A percentile compares a stretch with the other conserved stretches of the same genome.
These are phyloP conservation scores for Schizothorax lantsangensis DNA, from an alignment of 2,797 vertebrate species.

Conservation along the genomic window DNA sequence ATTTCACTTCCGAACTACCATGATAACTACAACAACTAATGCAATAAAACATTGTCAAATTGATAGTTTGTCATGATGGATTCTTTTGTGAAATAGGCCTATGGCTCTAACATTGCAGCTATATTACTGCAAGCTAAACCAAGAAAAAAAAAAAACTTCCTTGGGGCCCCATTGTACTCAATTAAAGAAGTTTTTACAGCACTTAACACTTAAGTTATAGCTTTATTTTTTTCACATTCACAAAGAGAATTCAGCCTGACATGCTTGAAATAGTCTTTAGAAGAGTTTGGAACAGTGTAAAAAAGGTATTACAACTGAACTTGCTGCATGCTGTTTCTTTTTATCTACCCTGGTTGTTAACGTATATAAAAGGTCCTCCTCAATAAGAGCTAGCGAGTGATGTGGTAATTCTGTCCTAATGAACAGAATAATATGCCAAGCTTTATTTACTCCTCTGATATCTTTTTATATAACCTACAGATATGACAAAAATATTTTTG, in stretches of 20 bases:
- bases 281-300: background rate
- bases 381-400: background rate
- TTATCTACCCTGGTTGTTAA: background rate
- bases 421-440: background rate
- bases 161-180: background rate
- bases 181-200: background rate
- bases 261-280: constrained; percentile 4
- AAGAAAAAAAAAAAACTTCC: background rate
- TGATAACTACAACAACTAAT: background rate
- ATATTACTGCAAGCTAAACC: background rate
- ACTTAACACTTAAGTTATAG: background rate
- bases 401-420: constrained; percentile 8
- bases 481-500: background rate
- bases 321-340: background rate
- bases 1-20: background rate
- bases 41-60: background rate
- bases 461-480: background rate
- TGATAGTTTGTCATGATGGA: background rate
- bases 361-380: background rate
- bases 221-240: background rate
- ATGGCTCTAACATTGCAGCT: background rate
- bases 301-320: background rate
- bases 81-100: background rate
- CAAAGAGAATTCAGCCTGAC: background rate
- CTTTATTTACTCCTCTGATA: constrained; percentile 8